Conservation (phyloP, 2,888 invertebrate species). For the Scaptomyza parva region DNA sequence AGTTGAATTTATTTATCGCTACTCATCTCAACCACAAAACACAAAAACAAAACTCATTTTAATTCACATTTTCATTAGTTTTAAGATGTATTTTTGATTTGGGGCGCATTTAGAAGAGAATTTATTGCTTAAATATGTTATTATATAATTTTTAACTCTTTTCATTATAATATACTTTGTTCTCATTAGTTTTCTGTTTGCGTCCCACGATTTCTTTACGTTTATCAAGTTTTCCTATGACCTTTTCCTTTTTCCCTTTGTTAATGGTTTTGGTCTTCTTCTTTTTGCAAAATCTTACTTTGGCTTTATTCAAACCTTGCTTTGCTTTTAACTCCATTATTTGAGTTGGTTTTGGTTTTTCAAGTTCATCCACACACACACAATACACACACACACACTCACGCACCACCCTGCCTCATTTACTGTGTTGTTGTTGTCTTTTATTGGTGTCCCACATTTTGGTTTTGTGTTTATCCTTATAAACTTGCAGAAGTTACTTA, state of each 20-base stretch:
- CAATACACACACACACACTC: constrained; percentile 15
- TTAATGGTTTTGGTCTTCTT: constrained; percentile 42
- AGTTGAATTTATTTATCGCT: constrained; percentile 43
- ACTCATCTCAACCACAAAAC: not conserved
- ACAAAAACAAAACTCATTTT: not conserved
- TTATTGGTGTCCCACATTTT: constrained; percentile 27
- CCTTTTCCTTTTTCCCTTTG: constrained; percentile 3
- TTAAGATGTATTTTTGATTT: constrained; percentile 1
- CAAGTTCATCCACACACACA: constrained; percentile 15
- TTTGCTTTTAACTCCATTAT: constrained; percentile 7
- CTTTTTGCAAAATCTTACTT: constrained; percentile 3
- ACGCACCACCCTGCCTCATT: constrained; percentile 28
- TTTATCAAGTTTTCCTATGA: not conserved
- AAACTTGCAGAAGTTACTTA: too few relatives aligned
- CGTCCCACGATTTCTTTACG: not conserved
- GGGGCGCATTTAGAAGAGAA: not conserved
- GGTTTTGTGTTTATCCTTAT: constrained; percentile 40
- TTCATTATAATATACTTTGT: too few relatives aligned
- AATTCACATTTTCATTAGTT: constrained; percentile 11
- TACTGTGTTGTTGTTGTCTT: constrained; percentile 32
- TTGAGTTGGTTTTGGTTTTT: constrained; percentile 35
- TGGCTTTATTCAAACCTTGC: constrained; percentile 8
- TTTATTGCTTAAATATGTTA: too few relatives aligned
- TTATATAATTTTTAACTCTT: not conserved
- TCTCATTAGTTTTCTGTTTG: too few relatives aligned